Evolutionary conservation across 2,113 vertebrate genomes (phyloP).

Genomic region (Carlito syrichta): DNA sequence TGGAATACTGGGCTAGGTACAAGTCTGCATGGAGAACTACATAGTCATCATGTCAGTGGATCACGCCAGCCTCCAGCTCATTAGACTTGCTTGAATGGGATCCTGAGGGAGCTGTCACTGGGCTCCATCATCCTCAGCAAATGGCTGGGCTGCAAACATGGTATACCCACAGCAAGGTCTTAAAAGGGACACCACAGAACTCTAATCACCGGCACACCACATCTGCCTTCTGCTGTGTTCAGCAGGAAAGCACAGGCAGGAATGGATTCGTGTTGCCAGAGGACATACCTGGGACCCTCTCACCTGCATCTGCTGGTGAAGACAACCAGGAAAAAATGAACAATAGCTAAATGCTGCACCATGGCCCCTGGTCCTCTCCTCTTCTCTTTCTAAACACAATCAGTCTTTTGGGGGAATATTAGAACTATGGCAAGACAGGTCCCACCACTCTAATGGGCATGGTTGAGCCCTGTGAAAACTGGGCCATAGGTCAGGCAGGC

Average conservation of each 20-base stretch:
- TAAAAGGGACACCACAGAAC: not conserved
- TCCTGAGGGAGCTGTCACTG: not conserved
- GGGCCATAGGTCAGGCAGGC: too few relatives aligned
- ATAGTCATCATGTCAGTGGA: rapidly evolving
- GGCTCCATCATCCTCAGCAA: rapidly evolving
- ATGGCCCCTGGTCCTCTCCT: not conserved
- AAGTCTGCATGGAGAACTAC: not conserved
- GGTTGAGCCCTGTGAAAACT: too few relatives aligned
- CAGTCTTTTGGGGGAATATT: not conserved
- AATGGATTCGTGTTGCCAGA: not conserved
- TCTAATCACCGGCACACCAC: not conserved
- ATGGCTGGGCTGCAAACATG: not conserved
- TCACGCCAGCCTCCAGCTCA: not conserved
- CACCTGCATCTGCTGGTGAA: not conserved
- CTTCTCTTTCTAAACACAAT: not conserved
- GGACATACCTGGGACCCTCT: too few relatives aligned
- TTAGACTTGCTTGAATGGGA: not conserved
- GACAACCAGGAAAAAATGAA: not conserved
- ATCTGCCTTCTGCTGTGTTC: too few relatives aligned
- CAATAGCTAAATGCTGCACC: not conserved
- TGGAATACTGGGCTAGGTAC: rapidly evolving
- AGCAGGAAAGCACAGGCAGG: not conserved
- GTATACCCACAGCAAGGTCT: not conserved
- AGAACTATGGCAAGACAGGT: not conserved
- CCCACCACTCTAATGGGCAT: not conserved